phyloP scores from a whole-genome alignment of 2,888 invertebrate species.

The Muschampia plurimacula region DNA sequence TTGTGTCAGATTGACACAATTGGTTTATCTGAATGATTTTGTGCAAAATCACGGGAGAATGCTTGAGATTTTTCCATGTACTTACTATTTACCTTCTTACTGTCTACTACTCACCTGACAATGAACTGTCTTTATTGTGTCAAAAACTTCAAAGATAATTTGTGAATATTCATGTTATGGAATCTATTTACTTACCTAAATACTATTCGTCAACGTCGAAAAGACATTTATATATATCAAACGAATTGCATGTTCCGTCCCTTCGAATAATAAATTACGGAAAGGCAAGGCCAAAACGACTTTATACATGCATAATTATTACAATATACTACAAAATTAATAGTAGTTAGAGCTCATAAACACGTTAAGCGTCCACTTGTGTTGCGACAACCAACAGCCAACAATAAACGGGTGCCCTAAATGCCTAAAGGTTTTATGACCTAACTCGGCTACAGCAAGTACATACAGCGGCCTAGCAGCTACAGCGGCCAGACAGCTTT shows the following conservation, averaged over 20 bases:
- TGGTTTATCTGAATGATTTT: no score
- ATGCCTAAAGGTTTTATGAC: conserved; percentile 59
- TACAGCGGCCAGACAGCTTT: conserved; percentile 23
- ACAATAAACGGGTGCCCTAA: conserved; percentile 53
- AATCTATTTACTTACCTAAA: background rate
- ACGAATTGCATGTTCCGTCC: background rate
- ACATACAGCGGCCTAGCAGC: no score
- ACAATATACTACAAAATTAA: conserved; percentile 46
- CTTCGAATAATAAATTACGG: conserved; percentile 4
- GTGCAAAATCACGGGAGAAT: no score
- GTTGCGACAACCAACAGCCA: conserved; percentile 57
- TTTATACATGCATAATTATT: conserved; percentile 7
- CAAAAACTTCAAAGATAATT: no score
- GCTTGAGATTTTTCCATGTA: no score
- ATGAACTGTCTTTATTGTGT: no score
- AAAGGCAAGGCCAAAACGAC: background rate
- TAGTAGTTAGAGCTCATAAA: conserved; percentile 57
- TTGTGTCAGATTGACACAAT: no score
- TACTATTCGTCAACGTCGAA: background rate
- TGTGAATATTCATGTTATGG: no score
- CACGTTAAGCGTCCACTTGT: conserved; percentile 55
- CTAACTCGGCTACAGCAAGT: conserved; percentile 41
- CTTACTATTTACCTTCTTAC: no score
- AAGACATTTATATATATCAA: background rate
- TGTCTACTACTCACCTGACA: no score